Percentiles rank a stretch among this genome's conserved stretches.
Evolutionary conservation across 1,140 invertebrate species (phyloP).

Genomic region (Drosophila tani): DNA sequence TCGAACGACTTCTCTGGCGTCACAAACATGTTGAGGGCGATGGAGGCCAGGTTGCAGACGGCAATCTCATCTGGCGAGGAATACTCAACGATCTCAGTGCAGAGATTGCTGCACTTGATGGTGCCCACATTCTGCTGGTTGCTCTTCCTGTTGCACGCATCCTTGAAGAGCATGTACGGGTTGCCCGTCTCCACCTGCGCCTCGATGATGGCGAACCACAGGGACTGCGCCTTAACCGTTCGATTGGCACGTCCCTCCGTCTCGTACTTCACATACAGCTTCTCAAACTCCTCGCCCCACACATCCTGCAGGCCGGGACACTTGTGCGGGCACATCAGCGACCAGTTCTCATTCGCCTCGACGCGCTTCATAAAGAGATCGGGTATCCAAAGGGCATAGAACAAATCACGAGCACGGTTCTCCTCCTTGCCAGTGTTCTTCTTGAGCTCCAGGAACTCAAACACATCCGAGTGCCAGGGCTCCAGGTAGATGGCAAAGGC

Average conservation of each 20-base stretch:
- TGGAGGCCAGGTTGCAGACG: constrained; percentile 99
- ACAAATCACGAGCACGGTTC: constrained; percentile 96
- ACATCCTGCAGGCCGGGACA: constrained; percentile 95
- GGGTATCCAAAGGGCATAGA: constrained; percentile 99
- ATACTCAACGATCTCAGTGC: constrained; percentile 99
- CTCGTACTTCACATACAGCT: constrained; percentile 96
- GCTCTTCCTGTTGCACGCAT: constrained; percentile 98
- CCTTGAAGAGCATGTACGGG: constrained; percentile 99
- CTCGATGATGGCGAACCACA: constrained; percentile 98
- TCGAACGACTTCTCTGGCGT: constrained; percentile 92
- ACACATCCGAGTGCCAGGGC: constrained; percentile 99
- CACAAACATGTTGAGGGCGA: constrained; percentile 99
- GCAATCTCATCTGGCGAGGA: constrained; percentile 96
- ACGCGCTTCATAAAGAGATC: constrained; percentile 99
- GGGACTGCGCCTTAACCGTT: constrained; percentile 93
- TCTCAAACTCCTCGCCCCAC: constrained; percentile 98
- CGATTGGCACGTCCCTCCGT: constrained; percentile 90
- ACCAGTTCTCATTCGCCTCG: constrained; percentile 94
- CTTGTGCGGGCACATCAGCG: constrained; percentile 98
- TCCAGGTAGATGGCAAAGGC: constrained; percentile 99
- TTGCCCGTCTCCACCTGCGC: constrained; percentile 99
- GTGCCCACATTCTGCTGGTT: constrained; percentile 99
- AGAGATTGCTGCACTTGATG: constrained; percentile 99
- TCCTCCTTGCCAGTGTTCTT: constrained; percentile 99
- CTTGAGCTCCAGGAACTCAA: constrained; percentile 97